Evolutionary conservation across 2,797 vertebrate species (phyloP).

Genomic region (Chelonia mydas): DNA sequence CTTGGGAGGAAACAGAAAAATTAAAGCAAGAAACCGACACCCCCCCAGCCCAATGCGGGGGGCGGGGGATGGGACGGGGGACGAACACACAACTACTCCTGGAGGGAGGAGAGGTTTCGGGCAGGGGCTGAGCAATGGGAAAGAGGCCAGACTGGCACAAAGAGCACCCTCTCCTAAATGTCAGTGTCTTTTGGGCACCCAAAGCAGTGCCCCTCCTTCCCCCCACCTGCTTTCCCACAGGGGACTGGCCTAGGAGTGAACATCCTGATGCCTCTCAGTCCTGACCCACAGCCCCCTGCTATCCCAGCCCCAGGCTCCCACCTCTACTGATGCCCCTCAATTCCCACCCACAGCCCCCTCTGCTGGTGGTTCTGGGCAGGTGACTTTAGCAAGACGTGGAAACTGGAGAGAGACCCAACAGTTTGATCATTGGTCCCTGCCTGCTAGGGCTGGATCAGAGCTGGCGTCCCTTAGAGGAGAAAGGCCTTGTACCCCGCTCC

Average conservation of each 20-base stretch:
- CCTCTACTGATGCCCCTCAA: background rate
- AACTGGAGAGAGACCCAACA: background rate
- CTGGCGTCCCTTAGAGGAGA: background rate
- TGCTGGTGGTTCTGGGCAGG: background rate
- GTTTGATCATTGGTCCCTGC: background rate
- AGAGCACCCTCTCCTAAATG: background rate
- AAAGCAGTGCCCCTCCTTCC: background rate
- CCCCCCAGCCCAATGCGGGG: background rate
- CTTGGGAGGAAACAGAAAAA: constrained; percentile 65
- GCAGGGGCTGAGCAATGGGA: background rate
- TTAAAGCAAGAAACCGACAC: background rate
- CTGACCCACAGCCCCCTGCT: background rate
- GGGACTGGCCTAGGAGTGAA: background rate
- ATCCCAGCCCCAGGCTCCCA: background rate
- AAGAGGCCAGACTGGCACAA: background rate
- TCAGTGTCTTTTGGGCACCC: background rate
- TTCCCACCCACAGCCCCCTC: no score
- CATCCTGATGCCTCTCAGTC: background rate
- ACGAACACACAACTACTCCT: background rate
- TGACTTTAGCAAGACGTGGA: background rate
- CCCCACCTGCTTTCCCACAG: no score
- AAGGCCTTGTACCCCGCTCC: background rate
- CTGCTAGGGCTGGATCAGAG: background rate
- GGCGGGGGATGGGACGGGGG: no score
- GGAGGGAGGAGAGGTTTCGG: background rate